Conservation (phyloP, 1,140 invertebrate species). For the Megalopta genalis region DNA sequence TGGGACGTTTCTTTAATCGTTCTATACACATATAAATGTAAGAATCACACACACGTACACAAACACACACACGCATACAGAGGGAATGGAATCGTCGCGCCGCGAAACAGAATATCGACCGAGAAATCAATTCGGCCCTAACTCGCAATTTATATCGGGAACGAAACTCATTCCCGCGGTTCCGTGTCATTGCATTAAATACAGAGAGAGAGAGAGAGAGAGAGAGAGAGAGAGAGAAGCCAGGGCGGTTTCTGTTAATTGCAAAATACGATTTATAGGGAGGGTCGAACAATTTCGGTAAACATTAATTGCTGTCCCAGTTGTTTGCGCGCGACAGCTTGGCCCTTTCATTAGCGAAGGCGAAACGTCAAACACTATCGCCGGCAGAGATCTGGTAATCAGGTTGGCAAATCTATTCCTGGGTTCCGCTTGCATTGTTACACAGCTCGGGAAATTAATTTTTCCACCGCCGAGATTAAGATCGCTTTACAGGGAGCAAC, state of each 20-base stretch:
- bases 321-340: background rate
- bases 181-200: slow-evolving; percentile 30
- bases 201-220: no score
- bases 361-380: background rate
- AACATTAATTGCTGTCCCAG: slow-evolving; percentile 23
- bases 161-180: slow-evolving; percentile 1
- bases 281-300: slow-evolving; percentile 3
- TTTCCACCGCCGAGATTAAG: no score
- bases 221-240: no score
- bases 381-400: no score
- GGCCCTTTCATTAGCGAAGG: background rate
- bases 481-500: no score
- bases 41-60: no score
- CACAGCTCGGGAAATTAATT: no score
- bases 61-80: no score
- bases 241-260: slow-evolving; percentile 25
- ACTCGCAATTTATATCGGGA: slow-evolving; percentile 23
- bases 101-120: background rate
- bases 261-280: slow-evolving; percentile 25
- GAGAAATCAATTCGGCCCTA: slow-evolving; percentile 18
- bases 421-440: no score
- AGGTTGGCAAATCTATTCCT: no score
- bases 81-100: background rate
- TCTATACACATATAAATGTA: no score
- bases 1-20: no score